Evolutionary conservation across 2,888 invertebrate genomes (phyloP).

Genomic region (Trimorus sp.): DNA sequence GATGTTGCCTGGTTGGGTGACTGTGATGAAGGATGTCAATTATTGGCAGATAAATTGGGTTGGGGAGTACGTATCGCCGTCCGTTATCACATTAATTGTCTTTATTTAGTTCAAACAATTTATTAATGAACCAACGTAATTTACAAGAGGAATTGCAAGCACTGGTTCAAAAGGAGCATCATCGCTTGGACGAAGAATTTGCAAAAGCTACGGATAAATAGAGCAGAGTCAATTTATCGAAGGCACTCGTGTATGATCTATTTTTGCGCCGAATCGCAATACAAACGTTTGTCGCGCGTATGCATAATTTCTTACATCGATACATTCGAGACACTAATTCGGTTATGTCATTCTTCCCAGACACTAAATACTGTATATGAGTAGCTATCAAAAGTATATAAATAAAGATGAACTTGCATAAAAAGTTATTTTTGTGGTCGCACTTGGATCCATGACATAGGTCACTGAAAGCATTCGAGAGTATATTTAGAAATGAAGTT

Average conservation of each 20-base stretch:
- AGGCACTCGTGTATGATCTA: neutral
- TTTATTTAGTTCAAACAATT: neutral
- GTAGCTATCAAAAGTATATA: neutral
- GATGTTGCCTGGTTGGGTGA: conserved; percentile 93
- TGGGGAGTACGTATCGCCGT: conserved; percentile 86
- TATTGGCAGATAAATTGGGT: conserved; percentile 89
- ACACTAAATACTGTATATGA: neutral
- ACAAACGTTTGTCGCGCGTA: no score
- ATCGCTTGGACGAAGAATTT: conserved; percentile 20
- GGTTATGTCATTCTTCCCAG: neutral
- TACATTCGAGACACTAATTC: neutral
- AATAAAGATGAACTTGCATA: conserved; percentile 16
- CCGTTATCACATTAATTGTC: neutral
- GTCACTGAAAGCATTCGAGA: conserved; percentile 11
- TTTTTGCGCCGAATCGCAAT: no score
- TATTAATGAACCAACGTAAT: neutral
- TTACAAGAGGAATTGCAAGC: conserved; percentile 85
- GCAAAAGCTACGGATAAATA: conserved; percentile 13
- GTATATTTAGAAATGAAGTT: conserved; percentile 6
- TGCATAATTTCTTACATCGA: neutral
- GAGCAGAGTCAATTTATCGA: neutral
- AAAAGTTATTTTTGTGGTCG: conserved; percentile 14
- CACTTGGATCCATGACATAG: conserved; percentile 15
- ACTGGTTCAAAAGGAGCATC: conserved; percentile 79
- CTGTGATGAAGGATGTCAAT: conserved; percentile 90